Percentiles rank a stretch among this genome's conserved stretches.
Evolutionary conservation across 2,888 invertebrate species (phyloP).

Genomic region (Melieria picta): DNA sequence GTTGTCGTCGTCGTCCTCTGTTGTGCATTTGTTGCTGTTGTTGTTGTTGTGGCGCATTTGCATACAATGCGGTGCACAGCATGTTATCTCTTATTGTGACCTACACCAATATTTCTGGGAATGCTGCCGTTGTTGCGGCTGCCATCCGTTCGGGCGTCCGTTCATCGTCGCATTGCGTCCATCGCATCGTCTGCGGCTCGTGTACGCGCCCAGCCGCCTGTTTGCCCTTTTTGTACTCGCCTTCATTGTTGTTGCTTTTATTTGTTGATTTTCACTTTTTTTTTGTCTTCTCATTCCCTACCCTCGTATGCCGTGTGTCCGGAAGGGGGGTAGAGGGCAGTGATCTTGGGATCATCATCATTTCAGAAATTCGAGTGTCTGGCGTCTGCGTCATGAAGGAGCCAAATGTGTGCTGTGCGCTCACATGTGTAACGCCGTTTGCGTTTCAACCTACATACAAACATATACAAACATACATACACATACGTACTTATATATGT

Average conservation of each 20-base stretch:
- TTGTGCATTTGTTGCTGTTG: conserved; percentile 5
- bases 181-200: neutral
- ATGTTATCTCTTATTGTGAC: conserved; percentile 67
- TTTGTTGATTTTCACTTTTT: conserved; percentile 4
- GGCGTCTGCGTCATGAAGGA: conserved; percentile 50
- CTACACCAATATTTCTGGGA: conserved; percentile 68
- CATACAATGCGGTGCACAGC: conserved; percentile 67
- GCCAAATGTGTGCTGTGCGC: conserved; percentile 20
- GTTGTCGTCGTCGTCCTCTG: conserved; percentile 14
- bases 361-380: conserved; percentile 54
- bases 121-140: conserved; percentile 45
- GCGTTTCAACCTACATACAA: neutral
- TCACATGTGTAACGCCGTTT: too few relatives aligned
- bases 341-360: conserved; percentile 42
- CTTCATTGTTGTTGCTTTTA: conserved; percentile 9
- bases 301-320: too few relatives aligned
- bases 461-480: neutral
- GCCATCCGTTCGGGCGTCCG: too few relatives aligned
- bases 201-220: neutral
- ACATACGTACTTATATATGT: neutral
- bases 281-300: neutral
- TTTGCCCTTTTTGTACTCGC: conserved; percentile 13
- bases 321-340: neutral
- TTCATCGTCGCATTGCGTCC: too few relatives aligned
- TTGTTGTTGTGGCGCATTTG: conserved; percentile 56